phyloP scores from a whole-genome alignment of 2,113 vertebrate species.

The Syngnathoides biaculeatus region DNA sequence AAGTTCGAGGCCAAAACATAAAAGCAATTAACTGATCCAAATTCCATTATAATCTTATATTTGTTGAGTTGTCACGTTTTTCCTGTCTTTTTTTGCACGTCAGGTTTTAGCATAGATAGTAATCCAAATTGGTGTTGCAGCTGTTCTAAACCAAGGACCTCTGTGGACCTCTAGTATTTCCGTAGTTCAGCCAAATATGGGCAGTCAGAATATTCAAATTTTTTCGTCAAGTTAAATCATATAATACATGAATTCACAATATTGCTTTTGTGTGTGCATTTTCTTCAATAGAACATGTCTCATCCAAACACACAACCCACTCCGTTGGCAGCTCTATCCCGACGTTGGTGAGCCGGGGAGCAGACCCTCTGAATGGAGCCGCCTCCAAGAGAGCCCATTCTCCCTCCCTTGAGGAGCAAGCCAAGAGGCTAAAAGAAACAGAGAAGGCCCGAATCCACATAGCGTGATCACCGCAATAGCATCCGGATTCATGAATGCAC shows the following conservation, averaged over 20 bases:
- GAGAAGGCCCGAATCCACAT: conserved; percentile 69
- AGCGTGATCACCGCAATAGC: conserved; percentile 37
- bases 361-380: conserved; percentile 64
- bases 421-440: conserved; percentile 77
- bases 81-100: too few relatives aligned
- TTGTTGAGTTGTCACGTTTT: too few relatives aligned
- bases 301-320: conserved; percentile 45
- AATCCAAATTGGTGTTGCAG: too few relatives aligned
- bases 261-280: not conserved
- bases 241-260: not conserved
- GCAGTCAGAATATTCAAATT: not conserved
- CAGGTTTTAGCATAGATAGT: too few relatives aligned
- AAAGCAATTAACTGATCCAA: too few relatives aligned
- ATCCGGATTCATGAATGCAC: conserved; percentile 27
- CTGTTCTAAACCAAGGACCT: not conserved
- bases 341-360: conserved; percentile 69
- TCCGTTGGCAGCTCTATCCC: conserved; percentile 66
- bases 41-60: too few relatives aligned
- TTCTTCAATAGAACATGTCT: conserved; percentile 40
- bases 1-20: too few relatives aligned
- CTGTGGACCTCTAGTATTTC: not conserved
- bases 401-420: conserved; percentile 65
- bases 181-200: not conserved
- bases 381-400: conserved; percentile 74
- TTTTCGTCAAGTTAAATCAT: not conserved